Base-by-base conservation (phyloP, 2,888 invertebrate species). In the Microplitis deprimator region DNA sequence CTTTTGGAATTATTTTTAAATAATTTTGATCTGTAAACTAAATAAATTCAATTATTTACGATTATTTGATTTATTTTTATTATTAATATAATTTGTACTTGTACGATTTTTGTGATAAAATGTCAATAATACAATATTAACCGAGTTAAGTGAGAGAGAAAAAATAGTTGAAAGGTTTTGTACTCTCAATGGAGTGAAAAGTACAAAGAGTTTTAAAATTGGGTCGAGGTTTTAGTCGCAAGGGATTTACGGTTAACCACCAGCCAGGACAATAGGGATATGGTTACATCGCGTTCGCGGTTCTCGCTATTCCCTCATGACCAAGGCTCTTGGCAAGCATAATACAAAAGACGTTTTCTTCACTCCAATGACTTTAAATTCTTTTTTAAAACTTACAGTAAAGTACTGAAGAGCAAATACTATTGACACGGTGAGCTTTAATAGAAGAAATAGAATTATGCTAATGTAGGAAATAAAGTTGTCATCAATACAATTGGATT, bases 1-100 rank as follows among this genome's bases (percentile, higher is more conserved):
- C 68, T 89, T 1, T 77, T 90, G 3, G 79, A 85, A 77, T 68
- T 89, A 10, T 77, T 90, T 13, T 79, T 89, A 6, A 81, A 79
- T 71, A 79, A 80, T 60, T 61, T 77, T 60, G 16, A 73, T 20
- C 40, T 73, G 17, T 68, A 76, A 10, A 76, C 74, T 71, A 75
- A 79, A 62, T 17, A 4, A n/a, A 39, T 60, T 65, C 61, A 59
- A n/a, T 41, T 73, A 10, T 41, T 60, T 60, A 39, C 7, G 17
- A n/a, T 62, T 67, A 74, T 29, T 29, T 29, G 4, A 29, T 29
- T 29, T 29, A 16, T 67, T 68, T 41, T 40, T 6, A 65, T 65
- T 29, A 29, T 29, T 29, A 29, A 29, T 3, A 29, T 29, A 29
- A 29, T 3, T 29, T 29, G 29, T 29, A 29, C 29, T 50, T 0